These are phyloP conservation scores for Pseudorhombus dupliciocellatus DNA, from an alignment of 2,113 vertebrate species.

Conservation along the genomic window DNA sequence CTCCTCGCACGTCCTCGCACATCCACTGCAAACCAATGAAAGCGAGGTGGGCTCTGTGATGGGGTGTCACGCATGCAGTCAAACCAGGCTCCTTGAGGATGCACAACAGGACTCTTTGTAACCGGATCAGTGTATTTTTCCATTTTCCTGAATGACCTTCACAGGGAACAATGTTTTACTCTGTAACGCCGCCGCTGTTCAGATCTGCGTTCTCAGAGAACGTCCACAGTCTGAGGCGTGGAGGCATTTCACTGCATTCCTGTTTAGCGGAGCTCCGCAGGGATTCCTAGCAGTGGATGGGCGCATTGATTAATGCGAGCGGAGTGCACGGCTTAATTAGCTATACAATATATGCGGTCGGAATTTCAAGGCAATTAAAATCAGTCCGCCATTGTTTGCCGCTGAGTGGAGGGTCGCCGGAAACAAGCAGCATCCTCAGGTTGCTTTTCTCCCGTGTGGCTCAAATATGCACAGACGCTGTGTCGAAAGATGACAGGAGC, in stretches of 20 bases:
- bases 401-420: slow-evolving; percentile 1
- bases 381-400: slow-evolving; percentile 30
- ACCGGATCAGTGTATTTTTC: not conserved
- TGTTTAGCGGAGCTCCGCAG: slow-evolving; percentile 30
- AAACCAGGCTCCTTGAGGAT: not conserved
- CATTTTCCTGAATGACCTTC: not conserved
- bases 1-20: slow-evolving; percentile 1
- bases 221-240: slow-evolving; percentile 3
- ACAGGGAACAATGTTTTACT: slow-evolving; percentile 18
- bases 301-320: slow-evolving; percentile 41
- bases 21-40: not conserved
- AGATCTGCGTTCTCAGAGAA: not conserved
- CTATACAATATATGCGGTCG: slow-evolving; percentile 34
- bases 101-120: not conserved
- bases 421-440: not conserved
- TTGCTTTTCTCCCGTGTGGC: not conserved
- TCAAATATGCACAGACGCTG: slow-evolving; percentile 8
- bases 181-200: not conserved
- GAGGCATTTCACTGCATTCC: slow-evolving; percentile 23
- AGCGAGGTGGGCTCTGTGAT: not conserved
- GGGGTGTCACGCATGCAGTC: not conserved
- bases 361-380: slow-evolving; percentile 57
- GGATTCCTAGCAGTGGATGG: slow-evolving; percentile 42
- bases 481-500: slow-evolving; percentile 14
- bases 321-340: slow-evolving; percentile 52